Evolutionary conservation across 2,888 invertebrate genomes (phyloP).

Genomic region (Drosophila nr. perissopoda): DNA sequence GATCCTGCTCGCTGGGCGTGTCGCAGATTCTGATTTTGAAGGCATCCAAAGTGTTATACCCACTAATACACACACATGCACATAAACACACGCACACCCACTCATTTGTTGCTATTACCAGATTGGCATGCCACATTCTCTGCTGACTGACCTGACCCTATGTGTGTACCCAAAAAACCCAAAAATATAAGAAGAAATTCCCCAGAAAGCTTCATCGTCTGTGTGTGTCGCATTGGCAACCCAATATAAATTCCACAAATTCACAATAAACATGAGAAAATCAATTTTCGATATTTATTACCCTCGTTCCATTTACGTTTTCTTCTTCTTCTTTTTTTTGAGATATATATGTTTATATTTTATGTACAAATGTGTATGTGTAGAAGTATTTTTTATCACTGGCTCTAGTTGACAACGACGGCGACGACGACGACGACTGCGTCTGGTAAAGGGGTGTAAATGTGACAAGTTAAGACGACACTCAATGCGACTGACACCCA

Average conservation of each 20-base stretch:
- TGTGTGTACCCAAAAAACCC: neutral
- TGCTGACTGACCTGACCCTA: slow-evolving; percentile 38
- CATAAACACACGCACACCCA: neutral
- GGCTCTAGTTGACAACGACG: slow-evolving; percentile 15
- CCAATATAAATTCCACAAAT: slow-evolving; percentile 81
- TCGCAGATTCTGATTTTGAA: slow-evolving; percentile 47
- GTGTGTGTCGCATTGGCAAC: slow-evolving; percentile 64
- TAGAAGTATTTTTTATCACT: slow-evolving; percentile 49
- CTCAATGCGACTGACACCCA: slow-evolving; percentile 63
- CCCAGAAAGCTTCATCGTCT: slow-evolving; percentile 19
- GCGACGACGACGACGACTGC: slow-evolving; percentile 5
- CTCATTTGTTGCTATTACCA: slow-evolving; percentile 38
- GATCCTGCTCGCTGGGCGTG: slow-evolving; percentile 42
- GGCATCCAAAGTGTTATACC: slow-evolving; percentile 21
- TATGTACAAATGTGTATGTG: neutral
- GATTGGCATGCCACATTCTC: slow-evolving; percentile 33
- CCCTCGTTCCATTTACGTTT: slow-evolving; percentile 34
- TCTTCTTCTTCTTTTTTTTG: slow-evolving; percentile 9
- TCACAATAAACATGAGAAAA: slow-evolving; percentile 77
- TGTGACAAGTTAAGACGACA: slow-evolving; percentile 78
- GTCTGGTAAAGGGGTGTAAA: slow-evolving; percentile 72
- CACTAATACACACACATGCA: neutral
- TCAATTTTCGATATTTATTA: slow-evolving; percentile 79
- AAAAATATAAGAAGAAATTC: neutral
- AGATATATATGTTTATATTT: slow-evolving; percentile 17